Conservation (phyloP, 2,113 vertebrate genomes). For the Perognathus longimembris region DNA sequence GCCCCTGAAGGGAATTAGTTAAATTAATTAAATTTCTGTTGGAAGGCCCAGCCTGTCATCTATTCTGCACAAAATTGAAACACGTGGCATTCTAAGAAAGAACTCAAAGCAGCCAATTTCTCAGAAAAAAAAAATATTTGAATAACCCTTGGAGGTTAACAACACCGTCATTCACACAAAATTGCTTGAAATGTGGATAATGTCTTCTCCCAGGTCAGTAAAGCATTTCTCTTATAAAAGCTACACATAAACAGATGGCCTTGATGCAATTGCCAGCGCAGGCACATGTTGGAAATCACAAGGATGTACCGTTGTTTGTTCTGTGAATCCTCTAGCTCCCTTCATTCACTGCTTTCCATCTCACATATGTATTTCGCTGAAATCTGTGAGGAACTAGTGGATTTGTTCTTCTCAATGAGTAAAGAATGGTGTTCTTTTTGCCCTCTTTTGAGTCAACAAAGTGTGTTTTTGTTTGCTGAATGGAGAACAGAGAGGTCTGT, state of each 20-base stretch:
- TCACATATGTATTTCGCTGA: not conserved
- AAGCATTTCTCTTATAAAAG: not conserved
- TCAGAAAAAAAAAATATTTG: conserved; percentile 62
- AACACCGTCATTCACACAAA: conserved; percentile 41
- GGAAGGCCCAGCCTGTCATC: conserved; percentile 52
- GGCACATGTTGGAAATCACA: not conserved
- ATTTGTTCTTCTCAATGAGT: not conserved
- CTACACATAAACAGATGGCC: not conserved
- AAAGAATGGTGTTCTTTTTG: not conserved
- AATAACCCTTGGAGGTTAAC: conserved; percentile 63
- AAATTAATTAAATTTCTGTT: conserved; percentile 58
- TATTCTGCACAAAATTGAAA: conserved; percentile 5
- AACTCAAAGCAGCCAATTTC: conserved; percentile 64
- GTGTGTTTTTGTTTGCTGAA: not conserved
- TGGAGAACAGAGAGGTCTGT: not conserved
- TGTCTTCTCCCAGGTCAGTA: not conserved
- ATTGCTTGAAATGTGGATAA: not conserved
- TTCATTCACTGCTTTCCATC: not conserved
- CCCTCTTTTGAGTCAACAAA: not conserved
- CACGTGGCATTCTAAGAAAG: conserved; percentile 46
- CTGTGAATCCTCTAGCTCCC: not conserved
- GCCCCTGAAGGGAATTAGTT: conserved; percentile 57
- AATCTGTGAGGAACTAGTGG: not conserved
- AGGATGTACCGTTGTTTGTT: fast-evolving
- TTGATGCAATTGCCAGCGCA: not conserved